These are phyloP conservation scores for Poecilobothrus nobilitatus DNA, from an alignment of 2,888 invertebrate genomes.

Conservation along the genomic window DNA sequence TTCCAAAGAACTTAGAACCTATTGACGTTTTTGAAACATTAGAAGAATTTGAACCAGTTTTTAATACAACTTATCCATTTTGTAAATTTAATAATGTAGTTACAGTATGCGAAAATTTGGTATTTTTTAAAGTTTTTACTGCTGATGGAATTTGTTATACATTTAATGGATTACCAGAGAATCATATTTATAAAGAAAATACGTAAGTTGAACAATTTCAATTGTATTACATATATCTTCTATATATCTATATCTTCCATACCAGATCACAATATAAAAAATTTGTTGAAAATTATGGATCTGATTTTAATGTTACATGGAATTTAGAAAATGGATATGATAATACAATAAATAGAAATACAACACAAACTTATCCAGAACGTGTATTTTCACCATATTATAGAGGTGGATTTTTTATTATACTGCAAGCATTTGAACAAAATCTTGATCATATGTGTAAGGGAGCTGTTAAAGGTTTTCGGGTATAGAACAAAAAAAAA, in stretches of 20 bases:
- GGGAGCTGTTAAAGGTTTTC: constrained; percentile 66
- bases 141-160: constrained; percentile 64
- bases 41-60: constrained; percentile 46
- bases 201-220: neutral
- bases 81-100: constrained; percentile 51
- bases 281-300: neutral
- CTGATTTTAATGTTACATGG: constrained; percentile 45
- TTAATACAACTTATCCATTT: constrained; percentile 48
- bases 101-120: constrained; percentile 47
- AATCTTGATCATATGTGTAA: constrained; percentile 62
- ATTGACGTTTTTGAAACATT: constrained; percentile 31
- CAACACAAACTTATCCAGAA: constrained; percentile 57
- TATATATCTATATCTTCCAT: neutral
- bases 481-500: constrained; percentile 43
- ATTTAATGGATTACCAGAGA: constrained; percentile 57
- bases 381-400: constrained; percentile 45
- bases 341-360: constrained; percentile 37
- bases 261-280: neutral
- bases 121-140: constrained; percentile 55
- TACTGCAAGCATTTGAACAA: constrained; percentile 50
- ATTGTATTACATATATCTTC: neutral
- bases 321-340: constrained; percentile 56
- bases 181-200: constrained; percentile 41
- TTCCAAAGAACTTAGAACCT: constrained; percentile 26
- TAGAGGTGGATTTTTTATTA: constrained; percentile 60